Evolutionary conservation across 2,888 invertebrate genomes (phyloP), one percentile per base, ranked within the genome.

Genomic region (Rhimphoctona megacephalus): DNA sequence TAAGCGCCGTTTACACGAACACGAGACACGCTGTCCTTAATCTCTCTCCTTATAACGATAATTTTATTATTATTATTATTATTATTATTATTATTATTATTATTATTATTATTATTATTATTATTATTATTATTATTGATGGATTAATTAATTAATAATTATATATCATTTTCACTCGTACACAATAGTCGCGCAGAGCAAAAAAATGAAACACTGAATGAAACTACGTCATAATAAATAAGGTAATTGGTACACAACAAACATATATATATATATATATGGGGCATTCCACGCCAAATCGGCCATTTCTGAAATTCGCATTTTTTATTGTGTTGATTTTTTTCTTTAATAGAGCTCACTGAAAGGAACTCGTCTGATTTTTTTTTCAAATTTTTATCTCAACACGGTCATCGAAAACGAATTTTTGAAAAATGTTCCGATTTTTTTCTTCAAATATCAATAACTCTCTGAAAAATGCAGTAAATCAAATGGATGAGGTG

Each of bases 151-250:
- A 39, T 39, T 39, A 69, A 69, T 57, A 43, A 72, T 90, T 91
- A 91, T 90, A 83, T 89, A 89, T 91, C 89, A 91, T 92, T 91
- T 91, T 92, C 91, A 92, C 90, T 85, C 85, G 90, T 90, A 92
- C 90, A 91, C 89, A 70, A 91, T 89, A 90, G 89, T 86, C 89
- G 86, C 87, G 89, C 89, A 89, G 87, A 88, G 85, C 86, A 89
- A 87, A 90, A 49, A 86, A 22, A 43, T 49, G 49, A 81, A 72
- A 79, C 77, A 83, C 82, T 80, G 77, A 81, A 85, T 76, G 36
- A 85, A 82, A 73, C 74, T 80, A 85, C 85, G 72, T 76, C 81
- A 79, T 80, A 88, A 87, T 86, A 77, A 87, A 83, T 85, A 86
- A 88, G 81, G 72, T 86, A 77, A 83, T 81, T 73, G 54, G 73